Conservation (phyloP, 2,113 vertebrate genomes). For the Chloroceryle aenea region DNA sequence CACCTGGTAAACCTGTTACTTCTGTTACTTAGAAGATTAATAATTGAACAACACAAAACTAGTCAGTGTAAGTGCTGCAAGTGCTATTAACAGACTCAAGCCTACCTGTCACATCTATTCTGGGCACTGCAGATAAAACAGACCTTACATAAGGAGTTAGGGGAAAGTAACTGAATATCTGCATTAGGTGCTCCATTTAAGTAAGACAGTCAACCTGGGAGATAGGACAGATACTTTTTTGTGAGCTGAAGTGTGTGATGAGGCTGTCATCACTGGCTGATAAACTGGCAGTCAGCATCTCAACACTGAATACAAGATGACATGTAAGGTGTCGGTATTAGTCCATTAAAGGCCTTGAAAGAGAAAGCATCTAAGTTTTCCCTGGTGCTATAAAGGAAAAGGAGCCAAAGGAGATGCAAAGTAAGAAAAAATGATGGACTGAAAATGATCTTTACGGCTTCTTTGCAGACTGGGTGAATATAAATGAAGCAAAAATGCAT, state of each 20-base stretch:
- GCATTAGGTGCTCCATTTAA: not conserved
- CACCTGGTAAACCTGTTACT: not conserved
- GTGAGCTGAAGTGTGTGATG: not conserved
- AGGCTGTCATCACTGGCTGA: not conserved
- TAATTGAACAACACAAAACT: not conserved
- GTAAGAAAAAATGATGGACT: slow-evolving; percentile 25
- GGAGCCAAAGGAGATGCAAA: not conserved
- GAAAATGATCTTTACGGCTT: slow-evolving; percentile 15
- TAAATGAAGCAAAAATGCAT: slow-evolving; percentile 49
- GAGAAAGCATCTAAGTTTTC: not conserved
- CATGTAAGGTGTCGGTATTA: not conserved
- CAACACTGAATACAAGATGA: not conserved
- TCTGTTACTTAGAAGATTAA: not conserved
- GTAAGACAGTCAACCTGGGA: not conserved
- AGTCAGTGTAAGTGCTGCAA: not conserved
- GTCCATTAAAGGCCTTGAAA: slow-evolving; percentile 1
- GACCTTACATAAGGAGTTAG: not conserved
- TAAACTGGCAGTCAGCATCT: not conserved
- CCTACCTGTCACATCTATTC: not conserved
- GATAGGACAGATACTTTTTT: not conserved
- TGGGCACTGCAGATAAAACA: not conserved
- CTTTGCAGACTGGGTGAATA: not conserved
- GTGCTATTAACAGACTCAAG: not conserved
- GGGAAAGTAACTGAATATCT: not conserved
- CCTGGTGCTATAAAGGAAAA: not conserved